phyloP scores from a whole-genome alignment of 2,113 vertebrate species.

The Salvator merianae region DNA sequence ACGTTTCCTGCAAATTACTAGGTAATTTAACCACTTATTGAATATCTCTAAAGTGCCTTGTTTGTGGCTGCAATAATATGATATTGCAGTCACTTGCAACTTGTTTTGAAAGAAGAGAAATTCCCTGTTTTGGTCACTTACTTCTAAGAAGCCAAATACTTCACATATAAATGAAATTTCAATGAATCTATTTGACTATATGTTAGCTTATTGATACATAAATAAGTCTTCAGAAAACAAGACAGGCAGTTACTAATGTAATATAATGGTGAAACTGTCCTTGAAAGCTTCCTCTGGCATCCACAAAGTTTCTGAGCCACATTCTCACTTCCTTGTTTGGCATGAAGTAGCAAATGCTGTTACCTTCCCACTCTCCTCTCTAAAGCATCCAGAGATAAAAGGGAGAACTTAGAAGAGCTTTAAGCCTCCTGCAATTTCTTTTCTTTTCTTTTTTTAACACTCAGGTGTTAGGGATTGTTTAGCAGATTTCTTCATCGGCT shows the following conservation, averaged over 20 bases:
- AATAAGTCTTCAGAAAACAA: background rate
- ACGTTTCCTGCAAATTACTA: background rate
- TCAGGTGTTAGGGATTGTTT: too few relatives aligned
- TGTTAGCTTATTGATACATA: background rate
- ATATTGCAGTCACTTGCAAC: conserved; percentile 30
- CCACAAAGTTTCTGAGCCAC: too few relatives aligned
- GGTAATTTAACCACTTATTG: background rate
- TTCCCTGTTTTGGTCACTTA: background rate
- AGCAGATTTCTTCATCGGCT: too few relatives aligned
- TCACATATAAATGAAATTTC: background rate
- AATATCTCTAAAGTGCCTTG: background rate
- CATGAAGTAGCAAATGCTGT: too few relatives aligned
- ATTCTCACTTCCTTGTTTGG: too few relatives aligned
- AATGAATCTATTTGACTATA: background rate
- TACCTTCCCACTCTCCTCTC: too few relatives aligned
- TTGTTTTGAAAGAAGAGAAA: background rate
- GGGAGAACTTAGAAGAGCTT: too few relatives aligned
- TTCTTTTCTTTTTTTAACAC: too few relatives aligned
- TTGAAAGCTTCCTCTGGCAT: too few relatives aligned
- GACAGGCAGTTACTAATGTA: background rate
- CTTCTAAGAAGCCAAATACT: conserved; percentile 23
- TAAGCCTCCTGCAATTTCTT: too few relatives aligned
- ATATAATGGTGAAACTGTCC: too few relatives aligned
- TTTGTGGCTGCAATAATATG: background rate
- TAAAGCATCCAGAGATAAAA: too few relatives aligned